Percentiles rank a stretch among this genome's conserved stretches.
These are phyloP conservation scores for Drosophila varians DNA, from an alignment of 1,140 invertebrate species.

Conservation along the genomic window DNA sequence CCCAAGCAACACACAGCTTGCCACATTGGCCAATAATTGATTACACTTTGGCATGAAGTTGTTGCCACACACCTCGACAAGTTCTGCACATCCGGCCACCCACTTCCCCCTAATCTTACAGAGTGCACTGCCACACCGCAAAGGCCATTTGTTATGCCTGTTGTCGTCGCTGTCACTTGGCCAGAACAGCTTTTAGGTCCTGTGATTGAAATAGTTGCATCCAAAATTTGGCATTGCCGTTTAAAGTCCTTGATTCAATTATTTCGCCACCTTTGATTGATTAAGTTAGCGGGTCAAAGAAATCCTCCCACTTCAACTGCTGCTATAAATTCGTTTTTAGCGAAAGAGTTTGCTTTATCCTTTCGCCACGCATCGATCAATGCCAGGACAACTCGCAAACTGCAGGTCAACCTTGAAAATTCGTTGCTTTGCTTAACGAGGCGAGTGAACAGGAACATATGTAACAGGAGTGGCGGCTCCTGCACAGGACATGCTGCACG, in stretches of 20 bases:
- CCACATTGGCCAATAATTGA: constrained; percentile 79
- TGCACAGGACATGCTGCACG: constrained; percentile 15
- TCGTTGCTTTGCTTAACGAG: constrained; percentile 42
- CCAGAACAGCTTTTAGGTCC: neutral
- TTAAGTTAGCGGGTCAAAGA: neutral
- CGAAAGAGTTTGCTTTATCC: neutral
- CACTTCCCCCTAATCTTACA: no score
- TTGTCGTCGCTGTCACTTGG: constrained; percentile 39
- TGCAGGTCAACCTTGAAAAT: constrained; percentile 34
- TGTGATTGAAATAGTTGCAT: constrained; percentile 27
- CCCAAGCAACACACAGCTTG: constrained; percentile 14
- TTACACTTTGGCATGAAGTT: constrained; percentile 77
- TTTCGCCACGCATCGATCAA: constrained; percentile 31
- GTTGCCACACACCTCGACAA: constrained; percentile 48
- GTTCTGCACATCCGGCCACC: neutral
- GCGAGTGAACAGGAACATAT: constrained; percentile 3
- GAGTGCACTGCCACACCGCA: constrained; percentile 32
- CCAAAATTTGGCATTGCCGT: neutral
- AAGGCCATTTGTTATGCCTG: constrained; percentile 58
- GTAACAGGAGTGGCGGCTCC: neutral
- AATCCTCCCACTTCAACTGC: neutral
- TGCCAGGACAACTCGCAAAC: neutral
- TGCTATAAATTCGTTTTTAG: neutral
- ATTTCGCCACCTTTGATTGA: constrained; percentile 7
- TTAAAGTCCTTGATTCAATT: neutral